These are phyloP conservation scores for Dolichotis patagonum DNA, from an alignment of 2,113 vertebrate genomes.

Conservation along the genomic window DNA sequence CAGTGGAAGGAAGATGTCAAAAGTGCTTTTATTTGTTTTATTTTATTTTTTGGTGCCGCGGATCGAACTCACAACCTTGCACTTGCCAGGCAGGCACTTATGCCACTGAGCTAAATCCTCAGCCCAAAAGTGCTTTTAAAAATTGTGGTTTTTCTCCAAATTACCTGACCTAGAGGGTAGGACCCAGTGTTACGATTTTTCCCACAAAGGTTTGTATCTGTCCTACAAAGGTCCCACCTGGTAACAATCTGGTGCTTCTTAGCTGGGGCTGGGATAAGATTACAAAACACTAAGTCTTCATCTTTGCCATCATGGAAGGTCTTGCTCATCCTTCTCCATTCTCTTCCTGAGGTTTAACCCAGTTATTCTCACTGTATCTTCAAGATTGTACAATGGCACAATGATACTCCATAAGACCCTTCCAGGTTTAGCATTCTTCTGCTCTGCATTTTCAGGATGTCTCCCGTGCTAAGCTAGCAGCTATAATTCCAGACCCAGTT, in stretches of 20 bases:
- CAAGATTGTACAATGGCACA: conserved; percentile 38
- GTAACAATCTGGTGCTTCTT: not conserved
- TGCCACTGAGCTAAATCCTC: too few species aligned
- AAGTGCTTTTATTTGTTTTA: not conserved
- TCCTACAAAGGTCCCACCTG: not conserved
- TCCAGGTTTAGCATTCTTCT: conserved; percentile 77
- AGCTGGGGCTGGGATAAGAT: not conserved
- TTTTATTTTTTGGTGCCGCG: too few species aligned
- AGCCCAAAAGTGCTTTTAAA: conserved; percentile 3
- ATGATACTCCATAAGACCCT: conserved; percentile 28
- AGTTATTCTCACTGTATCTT: conserved; percentile 22
- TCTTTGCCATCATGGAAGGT: not conserved
- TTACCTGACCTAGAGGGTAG: not conserved
- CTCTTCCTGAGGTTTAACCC: not conserved
- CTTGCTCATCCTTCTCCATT: not conserved
- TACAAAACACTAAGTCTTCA: not conserved
- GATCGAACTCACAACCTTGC: too few species aligned
- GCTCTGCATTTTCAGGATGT: conserved; percentile 91
- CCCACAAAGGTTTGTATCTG: not conserved
- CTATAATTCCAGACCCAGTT: conserved; percentile 95
- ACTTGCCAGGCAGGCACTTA: too few species aligned
- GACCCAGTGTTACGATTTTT: not conserved
- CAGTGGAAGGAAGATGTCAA: not conserved
- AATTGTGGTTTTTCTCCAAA: not conserved
- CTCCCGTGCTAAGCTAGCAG: conserved; percentile 95